Base-by-base conservation (phyloP, 2,888 invertebrate species). In the Tuta absoluta region DNA sequence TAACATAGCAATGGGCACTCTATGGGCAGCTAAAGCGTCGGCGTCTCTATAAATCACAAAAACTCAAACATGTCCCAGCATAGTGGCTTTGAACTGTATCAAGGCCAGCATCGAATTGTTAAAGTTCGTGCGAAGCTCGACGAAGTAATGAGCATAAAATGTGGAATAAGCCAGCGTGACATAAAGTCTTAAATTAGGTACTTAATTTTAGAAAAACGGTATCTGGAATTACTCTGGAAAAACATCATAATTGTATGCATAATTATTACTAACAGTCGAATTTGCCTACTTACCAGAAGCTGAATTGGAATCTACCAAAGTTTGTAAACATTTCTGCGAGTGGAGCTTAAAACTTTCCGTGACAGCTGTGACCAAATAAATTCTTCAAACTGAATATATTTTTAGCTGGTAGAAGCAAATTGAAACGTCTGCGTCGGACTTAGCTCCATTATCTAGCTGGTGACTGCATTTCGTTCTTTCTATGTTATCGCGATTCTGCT, bases 1-100 rank as follows among this genome's bases (percentile, higher is more conserved):
- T 80, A 75, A 80, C 77, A 82, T 79, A 78, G 33, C 33, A 33
- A 33, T 74, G 76, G 51, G 14, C 4, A 23, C 7, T 23, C 23
- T 53, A 24, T 24, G 51, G 76, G 78, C 73, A 73, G 67, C 72
- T 75, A 73, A 28, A 74, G 75, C 69, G 72, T 72, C 74, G 33
- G 33, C 73, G 72, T 72, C 74, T 74, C 70, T 77, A 75, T 76
- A 77, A 77, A 74, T 75, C 70, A 75, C 74, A 76, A 81, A 80
- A 85, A 83, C 72, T 69, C 71, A 77, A 66, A 70, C 72, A 71
- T 74, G 62, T 62, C 66, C 66, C 67, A 73, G 67, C 71, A 67
- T 69, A 53, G 74, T 72, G 84, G 76, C 85, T 84, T 84, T 87
- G 84, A 87, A 86, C 87, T 83, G 72, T 75, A 81, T 81, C 86